A percentile compares a stretch with the other conserved stretches of the same genome.
Conservation (phyloP, 1,140 invertebrate genomes). For the Drosophila albomicans region DNA sequence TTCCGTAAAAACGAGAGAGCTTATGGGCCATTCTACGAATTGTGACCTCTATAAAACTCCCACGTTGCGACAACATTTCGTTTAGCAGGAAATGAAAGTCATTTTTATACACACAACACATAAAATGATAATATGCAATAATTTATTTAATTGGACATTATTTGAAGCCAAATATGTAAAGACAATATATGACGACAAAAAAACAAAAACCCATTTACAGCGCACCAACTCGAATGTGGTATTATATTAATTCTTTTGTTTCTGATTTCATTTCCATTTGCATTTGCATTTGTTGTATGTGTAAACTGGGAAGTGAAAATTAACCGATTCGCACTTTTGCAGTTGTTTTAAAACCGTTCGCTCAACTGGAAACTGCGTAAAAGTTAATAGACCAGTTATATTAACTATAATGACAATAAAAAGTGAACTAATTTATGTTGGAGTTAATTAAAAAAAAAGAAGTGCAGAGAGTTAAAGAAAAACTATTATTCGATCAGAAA, state of each 20-base stretch:
- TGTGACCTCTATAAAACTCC: conserved; percentile 32
- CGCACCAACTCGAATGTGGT: conserved; percentile 25
- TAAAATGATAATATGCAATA: conserved; percentile 58
- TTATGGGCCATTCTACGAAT: background rate
- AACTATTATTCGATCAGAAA: background rate
- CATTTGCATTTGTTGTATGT: background rate
- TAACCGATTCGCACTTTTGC: conserved; percentile 19
- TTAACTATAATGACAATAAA: conserved; percentile 24
- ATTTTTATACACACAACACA: conserved; percentile 30
- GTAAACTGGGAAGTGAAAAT: conserved; percentile 28
- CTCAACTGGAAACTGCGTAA: background rate
- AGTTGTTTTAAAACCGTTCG: background rate
- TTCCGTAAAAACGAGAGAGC: no score
- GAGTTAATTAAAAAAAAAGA: background rate
- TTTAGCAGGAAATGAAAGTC: conserved; percentile 74
- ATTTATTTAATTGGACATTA: conserved; percentile 77
- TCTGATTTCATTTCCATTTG: conserved; percentile 1
- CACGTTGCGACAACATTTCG: conserved; percentile 35
- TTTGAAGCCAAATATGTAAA: conserved; percentile 70
- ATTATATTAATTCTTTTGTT: conserved; percentile 30
- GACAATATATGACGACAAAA: conserved; percentile 71
- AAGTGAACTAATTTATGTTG: conserved; percentile 1
- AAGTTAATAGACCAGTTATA: conserved; percentile 33
- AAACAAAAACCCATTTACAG: conserved; percentile 73
- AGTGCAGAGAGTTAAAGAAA: background rate